Conservation (phyloP, 92 coral and sea anemone genomes). For the Chrysogorgia sp. region DNA sequence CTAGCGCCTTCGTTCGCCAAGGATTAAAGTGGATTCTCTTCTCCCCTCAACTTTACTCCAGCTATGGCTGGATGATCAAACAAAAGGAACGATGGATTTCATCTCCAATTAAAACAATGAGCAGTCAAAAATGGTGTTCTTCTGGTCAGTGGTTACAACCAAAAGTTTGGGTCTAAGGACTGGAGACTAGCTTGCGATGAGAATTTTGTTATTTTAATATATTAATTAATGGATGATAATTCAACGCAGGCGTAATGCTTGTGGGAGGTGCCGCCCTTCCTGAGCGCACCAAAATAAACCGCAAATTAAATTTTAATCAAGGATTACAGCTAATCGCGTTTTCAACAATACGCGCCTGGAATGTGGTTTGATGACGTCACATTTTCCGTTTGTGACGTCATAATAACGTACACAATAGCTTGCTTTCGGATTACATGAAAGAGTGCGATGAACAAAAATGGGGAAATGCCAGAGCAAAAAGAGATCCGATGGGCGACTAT, state of each 20-base stretch:
- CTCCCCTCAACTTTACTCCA: slow-evolving; percentile 28
- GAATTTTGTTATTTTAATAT: no score
- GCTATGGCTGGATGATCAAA: slow-evolving; percentile 3
- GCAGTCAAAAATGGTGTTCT: slow-evolving; percentile 18
- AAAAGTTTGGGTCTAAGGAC: background rate
- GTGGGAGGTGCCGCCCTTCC: no score
- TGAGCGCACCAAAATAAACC: no score
- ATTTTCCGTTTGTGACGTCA: background rate
- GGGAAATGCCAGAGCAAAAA: slow-evolving; percentile 36
- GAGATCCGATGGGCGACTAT: background rate
- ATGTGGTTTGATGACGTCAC: background rate
- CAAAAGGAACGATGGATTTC: slow-evolving; percentile 22
- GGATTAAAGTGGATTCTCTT: slow-evolving; percentile 96
- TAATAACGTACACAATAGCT: background rate
- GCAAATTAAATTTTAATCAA: no score
- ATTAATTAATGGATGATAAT: no score
- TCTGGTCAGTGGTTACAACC: slow-evolving; percentile 12
- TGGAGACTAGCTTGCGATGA: background rate
- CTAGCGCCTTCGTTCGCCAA: slow-evolving; percentile 66
- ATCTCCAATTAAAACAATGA: slow-evolving; percentile 27
- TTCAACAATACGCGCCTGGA: background rate
- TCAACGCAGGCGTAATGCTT: no score
- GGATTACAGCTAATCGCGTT: no score
- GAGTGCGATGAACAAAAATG: slow-evolving; percentile 4
- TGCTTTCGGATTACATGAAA: no score